phyloP scores from a whole-genome alignment of 2,797 vertebrate genomes.

The Peromyscus attwateri region DNA sequence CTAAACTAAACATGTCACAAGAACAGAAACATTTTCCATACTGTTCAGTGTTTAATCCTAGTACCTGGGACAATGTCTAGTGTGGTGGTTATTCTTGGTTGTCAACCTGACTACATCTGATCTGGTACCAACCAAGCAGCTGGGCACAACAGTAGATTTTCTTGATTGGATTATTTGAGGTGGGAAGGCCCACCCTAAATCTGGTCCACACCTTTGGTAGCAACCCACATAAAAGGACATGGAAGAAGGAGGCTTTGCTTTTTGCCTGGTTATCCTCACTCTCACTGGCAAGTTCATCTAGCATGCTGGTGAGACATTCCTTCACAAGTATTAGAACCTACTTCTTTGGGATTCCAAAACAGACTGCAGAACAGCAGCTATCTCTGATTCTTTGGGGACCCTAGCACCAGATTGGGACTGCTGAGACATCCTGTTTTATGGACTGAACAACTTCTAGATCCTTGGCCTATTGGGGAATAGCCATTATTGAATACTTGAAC shows the following conservation, averaged over 20 bases:
- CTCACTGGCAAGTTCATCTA: background rate
- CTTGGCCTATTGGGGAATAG: background rate
- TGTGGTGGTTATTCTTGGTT: no score
- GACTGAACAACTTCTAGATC: background rate
- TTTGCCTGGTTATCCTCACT: background rate
- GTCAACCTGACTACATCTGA: background rate
- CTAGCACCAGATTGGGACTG: background rate
- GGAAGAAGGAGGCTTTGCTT: background rate
- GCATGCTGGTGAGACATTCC: background rate
- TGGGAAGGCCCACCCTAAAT: no score
- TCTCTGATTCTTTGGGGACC: background rate
- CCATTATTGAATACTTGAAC: background rate
- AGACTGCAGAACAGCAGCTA: background rate
- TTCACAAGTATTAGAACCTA: no score
- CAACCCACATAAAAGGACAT: background rate
- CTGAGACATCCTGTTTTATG: background rate
- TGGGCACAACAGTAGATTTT: no score
- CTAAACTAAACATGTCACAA: conserved; percentile 14
- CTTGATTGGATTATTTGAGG: no score
- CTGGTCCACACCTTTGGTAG: background rate
- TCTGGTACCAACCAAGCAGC: no score
- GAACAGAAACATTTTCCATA: background rate
- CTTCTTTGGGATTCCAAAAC: background rate
- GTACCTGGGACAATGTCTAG: background rate
- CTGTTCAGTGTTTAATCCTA: background rate